Conservation (phyloP, 53 echinoderm and acorn worm species). For the Antedon mediterranea region DNA sequence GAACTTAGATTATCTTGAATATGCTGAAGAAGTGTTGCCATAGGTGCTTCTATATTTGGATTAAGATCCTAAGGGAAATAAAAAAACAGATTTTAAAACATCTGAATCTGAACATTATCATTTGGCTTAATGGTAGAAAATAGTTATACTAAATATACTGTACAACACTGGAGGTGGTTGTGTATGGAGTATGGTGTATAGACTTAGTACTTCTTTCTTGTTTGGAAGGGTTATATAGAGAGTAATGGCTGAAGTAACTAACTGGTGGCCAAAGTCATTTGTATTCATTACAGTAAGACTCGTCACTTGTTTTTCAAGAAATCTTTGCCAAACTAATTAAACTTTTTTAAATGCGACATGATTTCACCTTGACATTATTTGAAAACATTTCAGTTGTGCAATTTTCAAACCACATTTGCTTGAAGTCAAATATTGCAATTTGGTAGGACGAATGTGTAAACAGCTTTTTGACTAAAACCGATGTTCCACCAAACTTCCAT, state of each 20-base stretch:
- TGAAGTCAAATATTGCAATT: background rate
- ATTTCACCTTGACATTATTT: background rate
- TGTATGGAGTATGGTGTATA: too few species aligned
- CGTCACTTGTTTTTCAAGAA: background rate
- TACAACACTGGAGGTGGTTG: too few species aligned
- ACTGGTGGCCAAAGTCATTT: too few species aligned
- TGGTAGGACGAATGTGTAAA: background rate
- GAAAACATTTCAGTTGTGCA: background rate
- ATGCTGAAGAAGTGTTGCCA: constrained; percentile 57
- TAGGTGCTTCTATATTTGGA: constrained; percentile 76
- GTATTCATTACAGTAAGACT: too few species aligned
- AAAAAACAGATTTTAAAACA: background rate
- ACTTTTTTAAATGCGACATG: background rate
- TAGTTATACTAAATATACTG: background rate
- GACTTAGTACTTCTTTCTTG: too few species aligned
- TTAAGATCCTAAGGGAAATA: constrained; percentile 44
- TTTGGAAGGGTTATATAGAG: too few species aligned
- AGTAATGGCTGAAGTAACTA: too few species aligned
- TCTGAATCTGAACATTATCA: background rate
- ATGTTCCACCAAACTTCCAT: background rate
- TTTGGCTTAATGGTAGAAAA: background rate
- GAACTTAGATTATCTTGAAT: constrained; percentile 33
- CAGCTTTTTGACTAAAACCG: background rate
- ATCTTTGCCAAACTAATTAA: background rate
- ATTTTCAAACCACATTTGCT: background rate